Percentiles rank a stretch among this genome's conserved stretches.
These are phyloP conservation scores for Chaetophractus vellerosus DNA, from an alignment of 2,797 vertebrate species.

Conservation along the genomic window DNA sequence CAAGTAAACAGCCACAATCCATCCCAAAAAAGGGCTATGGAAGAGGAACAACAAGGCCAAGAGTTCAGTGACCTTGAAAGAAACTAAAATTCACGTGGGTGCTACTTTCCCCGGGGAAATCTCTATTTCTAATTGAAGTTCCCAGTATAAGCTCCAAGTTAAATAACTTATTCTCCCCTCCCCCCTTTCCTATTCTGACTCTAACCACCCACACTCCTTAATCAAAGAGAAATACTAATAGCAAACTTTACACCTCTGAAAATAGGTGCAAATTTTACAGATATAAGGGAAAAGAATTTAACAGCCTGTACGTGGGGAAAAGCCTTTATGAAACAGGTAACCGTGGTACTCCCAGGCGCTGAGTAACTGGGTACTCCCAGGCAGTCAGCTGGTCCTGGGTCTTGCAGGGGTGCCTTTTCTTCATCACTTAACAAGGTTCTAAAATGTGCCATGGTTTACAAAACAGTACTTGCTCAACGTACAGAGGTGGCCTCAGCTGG, in stretches of 20 bases:
- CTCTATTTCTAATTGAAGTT: not conserved
- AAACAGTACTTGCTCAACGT: not conserved
- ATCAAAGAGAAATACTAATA: not conserved
- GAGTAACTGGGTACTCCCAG: accelerated
- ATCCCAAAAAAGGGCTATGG: not conserved
- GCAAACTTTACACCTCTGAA: not conserved
- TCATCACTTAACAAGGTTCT: not conserved
- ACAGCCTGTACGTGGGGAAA: not conserved
- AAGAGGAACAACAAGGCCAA: not conserved
- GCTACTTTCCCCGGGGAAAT: not conserved
- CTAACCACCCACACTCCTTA: not conserved
- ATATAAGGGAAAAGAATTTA: not conserved
- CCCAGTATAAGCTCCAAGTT: not conserved
- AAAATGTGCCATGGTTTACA: not conserved
- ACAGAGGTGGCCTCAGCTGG: not conserved
- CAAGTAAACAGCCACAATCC: not conserved
- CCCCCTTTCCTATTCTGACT: not conserved
- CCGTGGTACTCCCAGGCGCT: accelerated
- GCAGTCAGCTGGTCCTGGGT: too few relatives aligned
- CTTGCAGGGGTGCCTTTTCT: not conserved
- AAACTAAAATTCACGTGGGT: not conserved
- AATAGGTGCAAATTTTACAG: not conserved
- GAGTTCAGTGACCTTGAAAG: not conserved
- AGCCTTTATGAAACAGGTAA: not conserved
- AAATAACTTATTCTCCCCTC: not conserved